These are phyloP conservation scores for Drosophila carrolli DNA, from an alignment of 1,140 invertebrate genomes.

Conservation along the genomic window DNA sequence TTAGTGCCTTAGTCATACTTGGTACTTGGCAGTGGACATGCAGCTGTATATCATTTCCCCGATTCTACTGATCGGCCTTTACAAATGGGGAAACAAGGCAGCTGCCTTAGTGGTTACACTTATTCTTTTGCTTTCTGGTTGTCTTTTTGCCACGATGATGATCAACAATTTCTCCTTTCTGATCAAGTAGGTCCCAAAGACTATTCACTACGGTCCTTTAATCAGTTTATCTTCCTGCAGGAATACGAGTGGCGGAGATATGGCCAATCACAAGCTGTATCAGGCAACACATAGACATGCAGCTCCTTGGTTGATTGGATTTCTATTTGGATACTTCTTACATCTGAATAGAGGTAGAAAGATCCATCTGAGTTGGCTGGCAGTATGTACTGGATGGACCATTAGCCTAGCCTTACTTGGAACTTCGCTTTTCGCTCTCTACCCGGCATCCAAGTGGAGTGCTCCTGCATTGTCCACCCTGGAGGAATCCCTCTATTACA, in stretches of 20 bases:
- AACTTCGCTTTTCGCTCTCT: slow-evolving; percentile 59
- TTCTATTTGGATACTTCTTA: slow-evolving; percentile 62
- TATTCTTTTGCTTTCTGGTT: slow-evolving; percentile 36
- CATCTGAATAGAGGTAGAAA: slow-evolving; percentile 35
- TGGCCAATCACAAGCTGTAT: slow-evolving; percentile 21
- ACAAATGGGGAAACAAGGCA: slow-evolving; percentile 85
- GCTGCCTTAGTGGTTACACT: slow-evolving; percentile 38
- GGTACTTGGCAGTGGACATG: slow-evolving; percentile 94
- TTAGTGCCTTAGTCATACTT: slow-evolving; percentile 94
- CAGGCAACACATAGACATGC: slow-evolving; percentile 47
- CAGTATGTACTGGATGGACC: slow-evolving; percentile 50
- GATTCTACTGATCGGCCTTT: slow-evolving; percentile 89
- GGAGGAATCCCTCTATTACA: slow-evolving; percentile 87
- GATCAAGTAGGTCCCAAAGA: background rate
- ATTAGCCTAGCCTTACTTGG: slow-evolving; percentile 58
- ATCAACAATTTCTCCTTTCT: slow-evolving; percentile 29
- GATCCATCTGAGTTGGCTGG: slow-evolving; percentile 26
- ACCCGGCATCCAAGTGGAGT: slow-evolving; percentile 62
- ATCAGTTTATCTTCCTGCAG: background rate
- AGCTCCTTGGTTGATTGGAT: slow-evolving; percentile 63
- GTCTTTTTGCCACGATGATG: slow-evolving; percentile 51
- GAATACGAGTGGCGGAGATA: background rate
- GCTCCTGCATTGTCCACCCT: slow-evolving; percentile 55
- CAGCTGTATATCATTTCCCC: slow-evolving; percentile 92
- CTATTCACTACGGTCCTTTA: rapidly evolving